Conservation (phyloP, 2,113 vertebrate species). For the Nibea coibor region DNA sequence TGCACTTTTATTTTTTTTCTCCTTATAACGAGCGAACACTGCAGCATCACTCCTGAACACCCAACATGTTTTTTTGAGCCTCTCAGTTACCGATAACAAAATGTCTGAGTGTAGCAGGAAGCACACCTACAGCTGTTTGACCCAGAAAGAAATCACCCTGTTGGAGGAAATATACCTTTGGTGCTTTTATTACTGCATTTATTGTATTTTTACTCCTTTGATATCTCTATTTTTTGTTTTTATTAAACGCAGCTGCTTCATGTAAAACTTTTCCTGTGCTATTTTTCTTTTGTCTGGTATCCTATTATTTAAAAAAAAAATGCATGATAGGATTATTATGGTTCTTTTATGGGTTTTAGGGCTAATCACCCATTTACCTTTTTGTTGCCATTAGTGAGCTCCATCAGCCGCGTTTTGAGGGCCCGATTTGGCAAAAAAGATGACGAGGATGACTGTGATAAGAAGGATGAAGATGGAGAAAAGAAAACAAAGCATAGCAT, state of each 20-base stretch:
- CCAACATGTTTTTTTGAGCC: constrained; percentile 58
- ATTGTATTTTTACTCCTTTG: constrained; percentile 31
- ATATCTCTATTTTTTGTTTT: not conserved
- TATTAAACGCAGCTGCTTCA: constrained; percentile 49
- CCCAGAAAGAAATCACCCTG: constrained; percentile 44
- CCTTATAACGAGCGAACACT: constrained; percentile 76
- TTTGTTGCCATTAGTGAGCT: constrained; percentile 94
- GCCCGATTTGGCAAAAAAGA: constrained; percentile 99
- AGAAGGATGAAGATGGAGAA: constrained; percentile 98
- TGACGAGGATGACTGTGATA: constrained; percentile 95
- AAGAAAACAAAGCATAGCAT: constrained; percentile 99
- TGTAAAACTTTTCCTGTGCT: constrained; percentile 70
- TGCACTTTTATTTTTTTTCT: constrained; percentile 80
- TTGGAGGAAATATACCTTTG: constrained; percentile 51
- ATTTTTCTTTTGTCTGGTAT: constrained; percentile 53
- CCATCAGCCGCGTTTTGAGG: constrained; percentile 99
- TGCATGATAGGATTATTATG: constrained; percentile 76
- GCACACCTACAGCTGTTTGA: constrained; percentile 56
- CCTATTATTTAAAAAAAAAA: constrained; percentile 55
- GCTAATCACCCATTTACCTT: constrained; percentile 80
- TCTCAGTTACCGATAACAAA: constrained; percentile 62
- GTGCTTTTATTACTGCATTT: constrained; percentile 33
- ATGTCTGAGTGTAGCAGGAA: constrained; percentile 45
- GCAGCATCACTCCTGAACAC: constrained; percentile 67
- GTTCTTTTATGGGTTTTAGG: constrained; percentile 76